Base-by-base conservation (phyloP, 1,140 invertebrate genomes). In the Bombus confusus region DNA sequence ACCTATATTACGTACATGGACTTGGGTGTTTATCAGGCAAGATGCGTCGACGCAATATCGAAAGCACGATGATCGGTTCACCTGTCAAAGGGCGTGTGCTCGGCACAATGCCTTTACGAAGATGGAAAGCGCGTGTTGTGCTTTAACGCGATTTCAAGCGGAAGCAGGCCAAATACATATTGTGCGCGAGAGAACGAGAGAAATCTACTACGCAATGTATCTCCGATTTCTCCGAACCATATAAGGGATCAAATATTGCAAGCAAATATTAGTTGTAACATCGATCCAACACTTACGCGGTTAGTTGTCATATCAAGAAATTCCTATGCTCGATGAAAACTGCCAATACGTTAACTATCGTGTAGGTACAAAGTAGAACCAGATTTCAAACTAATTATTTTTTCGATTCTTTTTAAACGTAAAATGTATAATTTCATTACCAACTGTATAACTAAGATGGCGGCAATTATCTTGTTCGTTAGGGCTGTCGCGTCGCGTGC, bases 391-490 rank as follows among this genome's bases (percentile, higher is more conserved):
- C 12, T 10, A 18, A 72, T 62, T 6, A 28, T 71, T 71, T 47
- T 9, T 3, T 8, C 22, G 13, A 78, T 69, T 31, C n/a, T 43
- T 78, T 41, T 12, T 2, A 77, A 18, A 13, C 39, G 66, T n/a
- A 57, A 72, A 81, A 62, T 62, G 62, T 62, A n/a, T 74, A 78
- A 89, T 88, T 92, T 88, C 78, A 90, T 92, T 87, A 82, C 92
- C 92, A 92, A 92, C 87, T 90, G 89, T 81, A 83, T 78, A 88
- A 88, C 81, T 90, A 94, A 94, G 86, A 94, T 94, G 94, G 94
- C 94, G 92, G 85, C 69, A 69, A 75, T 57, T 83, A 86, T 85
- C 89, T 89, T 78, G 87, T 90, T 86, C 86, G 84, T 78, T 83
- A 69, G 73, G 57, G 86, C 81, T 87, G 72, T 75, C 87, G 86